Base-by-base conservation (phyloP, 2,113 vertebrate genomes). In the Dinomys branickii region DNA sequence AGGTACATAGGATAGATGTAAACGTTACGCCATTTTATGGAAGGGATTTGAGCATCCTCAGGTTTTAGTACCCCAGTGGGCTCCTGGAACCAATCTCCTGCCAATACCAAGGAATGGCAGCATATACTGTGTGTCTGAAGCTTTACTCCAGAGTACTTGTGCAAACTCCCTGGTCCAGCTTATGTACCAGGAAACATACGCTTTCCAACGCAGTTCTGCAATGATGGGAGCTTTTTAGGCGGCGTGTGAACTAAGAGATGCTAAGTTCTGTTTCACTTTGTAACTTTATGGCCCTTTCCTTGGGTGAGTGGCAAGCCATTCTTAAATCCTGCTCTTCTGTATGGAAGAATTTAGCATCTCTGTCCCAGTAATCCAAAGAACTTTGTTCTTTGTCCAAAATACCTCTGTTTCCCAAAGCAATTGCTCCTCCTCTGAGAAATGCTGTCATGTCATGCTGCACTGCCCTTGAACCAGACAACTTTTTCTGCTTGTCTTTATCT, bases 401-500 rank as follows among this genome's bases (percentile, higher is more conserved):
- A 90, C 80, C 67, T 88, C 92, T 89, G 44, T 91, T 65, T 94
- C 90, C 96, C 56, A 63, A 33, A 94, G 94, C 61, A 38, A 47
- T 85, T 91, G 92, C 90, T 67, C 92, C 82, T 95, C 90, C 88
- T 96, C 83, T 77, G 94, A 97, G 94, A 95, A 96, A 92, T 71
- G 85, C 82, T 88, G 90, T 91, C 0, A 0, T 94, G 92, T 73
- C 94, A 97, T 88, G 92, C 65, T 88, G 90, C 94, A 90, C 96
- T 92, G n/a, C 67, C 92, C 98, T 98, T 98, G 97, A 95, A 94
- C 94, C 95, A 94, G 71, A 94, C 28, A 8, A 91, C 93, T 78
- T 95, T 94, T 69, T 91, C 93, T 90, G 87, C 97, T 94, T 92
- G 91, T 97, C 87, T 96, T 98, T 96, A 97, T 97, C 92, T 24